Evolutionary conservation across 92 coral and sea anemone species (phyloP), one percentile per base, ranked within the genome.

Genomic region (Blastomussa wellsi): DNA sequence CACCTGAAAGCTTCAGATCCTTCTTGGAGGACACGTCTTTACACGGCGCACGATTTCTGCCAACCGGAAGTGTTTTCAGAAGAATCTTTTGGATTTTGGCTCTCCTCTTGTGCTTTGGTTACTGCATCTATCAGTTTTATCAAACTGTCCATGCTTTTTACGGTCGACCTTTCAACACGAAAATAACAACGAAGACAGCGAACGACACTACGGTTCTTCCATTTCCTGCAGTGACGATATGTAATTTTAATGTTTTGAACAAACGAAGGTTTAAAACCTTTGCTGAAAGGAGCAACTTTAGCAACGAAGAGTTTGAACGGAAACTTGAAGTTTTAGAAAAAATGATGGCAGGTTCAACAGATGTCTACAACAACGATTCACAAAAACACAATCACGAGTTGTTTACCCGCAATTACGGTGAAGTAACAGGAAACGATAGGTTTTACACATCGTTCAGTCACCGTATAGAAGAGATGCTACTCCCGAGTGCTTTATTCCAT

Each of bases 1-100:
- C 15, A 35, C 38, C 72, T 9, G 75, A 84, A 42, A 35, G 57
- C 2, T 22, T 88, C 11, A 44, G 79, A 22, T 48, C 79, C 4
- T 83, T 83, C 24, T 41, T 62, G 65, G 91, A 83, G n/a, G 75
- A 20, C 69, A 83, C 91, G 5, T 36, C 84, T 20, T 70, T 88
- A 9, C 91, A 88, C 36, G 91, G 91, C 37, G 91, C 84, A 41
- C 74, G 91, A 24, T 88, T 79, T 29, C 52, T 88, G 2, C 15
- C 38, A 20, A 52, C 28, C 55, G 70, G 60, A 20, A 32, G 44
- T 42, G 28, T 77, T 33, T 76, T 77, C 41, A 76, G 91, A 26
- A 83, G 88, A 59, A 15, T 79, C 24, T 0, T 88, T 20, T 88
- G 91, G 91, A 31, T 70, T n/a, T 22, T 88, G 24, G 76, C 72